phyloP scores from a whole-genome alignment of 2,888 invertebrate genomes.

The Cheilosia vernalis region DNA sequence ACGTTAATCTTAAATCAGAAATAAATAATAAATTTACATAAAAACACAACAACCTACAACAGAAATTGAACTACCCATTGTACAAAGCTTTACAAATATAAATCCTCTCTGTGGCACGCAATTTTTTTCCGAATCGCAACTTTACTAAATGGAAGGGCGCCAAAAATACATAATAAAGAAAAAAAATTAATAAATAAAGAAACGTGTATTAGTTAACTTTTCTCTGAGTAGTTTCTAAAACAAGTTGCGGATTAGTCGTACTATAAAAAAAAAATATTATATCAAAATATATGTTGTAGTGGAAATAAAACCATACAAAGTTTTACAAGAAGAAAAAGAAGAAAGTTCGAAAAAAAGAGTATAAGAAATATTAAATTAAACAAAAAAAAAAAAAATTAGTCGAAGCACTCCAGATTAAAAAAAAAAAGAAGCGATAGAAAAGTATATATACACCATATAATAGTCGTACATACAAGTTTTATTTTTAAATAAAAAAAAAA shows the following conservation, averaged over 20 bases:
- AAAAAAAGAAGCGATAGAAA: conserved; percentile 35
- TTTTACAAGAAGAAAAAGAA: conserved; percentile 14
- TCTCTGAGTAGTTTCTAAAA: conserved; percentile 1
- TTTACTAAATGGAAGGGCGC: conserved; percentile 29
- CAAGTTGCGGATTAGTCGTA: conserved; percentile 29
- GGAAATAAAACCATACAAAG: conserved; percentile 43
- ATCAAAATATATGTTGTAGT: conserved; percentile 48
- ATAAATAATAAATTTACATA: conserved; percentile 10
- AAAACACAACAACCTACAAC: neutral
- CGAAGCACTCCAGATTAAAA: conserved; percentile 45
- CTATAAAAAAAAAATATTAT: conserved; percentile 27
- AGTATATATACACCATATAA: conserved; percentile 48
- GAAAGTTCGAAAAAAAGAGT: conserved; percentile 6
- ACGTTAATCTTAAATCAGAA: conserved; percentile 35
- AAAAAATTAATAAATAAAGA: conserved; percentile 27
- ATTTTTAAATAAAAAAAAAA: conserved; percentile 61
- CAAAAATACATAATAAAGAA: conserved; percentile 51
- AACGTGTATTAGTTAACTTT: conserved; percentile 15
- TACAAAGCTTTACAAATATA: conserved; percentile 50
- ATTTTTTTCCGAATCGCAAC: conserved; percentile 47
- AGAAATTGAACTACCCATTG: conserved; percentile 21
- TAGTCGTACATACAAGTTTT: conserved; percentile 43
- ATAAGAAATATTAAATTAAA: too few relatives aligned
- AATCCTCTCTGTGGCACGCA: conserved; percentile 37
- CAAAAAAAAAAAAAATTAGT: conserved; percentile 24